Conservation (phyloP, 2,113 vertebrate species). For the Chinchilla lanigera region DNA sequence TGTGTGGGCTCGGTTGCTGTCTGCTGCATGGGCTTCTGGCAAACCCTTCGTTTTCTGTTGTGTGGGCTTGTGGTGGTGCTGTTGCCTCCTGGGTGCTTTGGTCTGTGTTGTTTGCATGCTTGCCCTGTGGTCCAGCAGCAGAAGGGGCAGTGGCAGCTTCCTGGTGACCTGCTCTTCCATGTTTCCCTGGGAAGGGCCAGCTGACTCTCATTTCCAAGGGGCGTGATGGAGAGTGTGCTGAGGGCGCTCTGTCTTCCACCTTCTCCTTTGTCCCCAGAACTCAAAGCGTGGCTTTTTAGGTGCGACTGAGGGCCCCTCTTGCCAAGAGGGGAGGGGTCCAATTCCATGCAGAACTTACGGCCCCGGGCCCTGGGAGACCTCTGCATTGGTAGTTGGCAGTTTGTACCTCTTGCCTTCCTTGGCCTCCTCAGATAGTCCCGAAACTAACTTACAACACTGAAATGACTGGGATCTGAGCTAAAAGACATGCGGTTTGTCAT, state of each 20-base stretch:
- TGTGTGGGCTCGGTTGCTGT: conserved; percentile 38
- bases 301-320: not conserved
- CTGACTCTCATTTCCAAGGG: not conserved
- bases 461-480: not conserved
- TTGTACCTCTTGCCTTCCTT: not conserved
- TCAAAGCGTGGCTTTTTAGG: not conserved
- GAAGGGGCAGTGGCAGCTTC: conserved; percentile 62
- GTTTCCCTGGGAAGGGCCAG: not conserved
- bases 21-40: conserved; percentile 85
- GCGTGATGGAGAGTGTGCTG: not conserved
- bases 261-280: not conserved
- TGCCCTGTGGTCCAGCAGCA: conserved; percentile 47
- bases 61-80: conserved; percentile 49
- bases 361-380: not conserved
- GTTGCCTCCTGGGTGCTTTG: conserved; percentile 42
- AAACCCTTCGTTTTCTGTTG: not conserved
- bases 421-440: not conserved
- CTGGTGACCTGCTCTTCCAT: not conserved
- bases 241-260: not conserved
- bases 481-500: not conserved
- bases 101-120: conserved; percentile 84
- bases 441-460: not conserved
- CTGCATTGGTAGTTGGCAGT: not conserved
- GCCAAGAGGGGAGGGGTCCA: not conserved
- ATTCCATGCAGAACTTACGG: not conserved